Evolutionary conservation across 2,113 vertebrate species (phyloP), one percentile per base, ranked within the genome.

Genomic region (Eleginops maclovinus): DNA sequence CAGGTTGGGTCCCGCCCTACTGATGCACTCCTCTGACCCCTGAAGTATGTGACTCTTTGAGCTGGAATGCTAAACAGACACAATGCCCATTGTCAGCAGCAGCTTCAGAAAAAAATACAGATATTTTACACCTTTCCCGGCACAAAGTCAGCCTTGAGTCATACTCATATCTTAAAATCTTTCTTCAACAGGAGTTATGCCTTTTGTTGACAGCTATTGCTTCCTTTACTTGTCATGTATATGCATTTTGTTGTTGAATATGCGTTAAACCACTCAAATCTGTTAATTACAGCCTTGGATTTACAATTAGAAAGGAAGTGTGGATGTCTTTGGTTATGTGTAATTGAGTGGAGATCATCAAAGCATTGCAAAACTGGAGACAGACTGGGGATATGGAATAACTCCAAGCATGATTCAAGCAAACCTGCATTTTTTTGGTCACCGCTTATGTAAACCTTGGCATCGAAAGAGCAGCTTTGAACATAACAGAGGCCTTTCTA

Each of bases 11-110:
- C 91, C 87, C 91, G 85, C 90, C 91, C 88, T 68, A 4, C 69
- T 60, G 17, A 56, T 82, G 71, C 17, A 3, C 77, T 72, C 58
- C 13, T 40, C 77, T 87, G 84, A 91, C 86, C 83, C 85, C 47
- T 77, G 24, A 21, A 89, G 87, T 90, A 92, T 89, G 85, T 92
- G 79, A 89, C 91, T 79, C 91, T 85, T 90, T 28, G 14, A 12
- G 26, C 21, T 79, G 87, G 86, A 94, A 92, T 88, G 75, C 61
- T 79, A 81, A 84, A 83, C 73, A 74, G 73, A 82, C 69, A 65
- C 84, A 76, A 75, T 73, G 56, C 22, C 74, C 80, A 82, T 82
- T 59, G 88, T 90, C 86, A 82, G 78, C 63, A 85, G 78, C 63
- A 85, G 73, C 79, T 72, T 28, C 9, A 8, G n/a, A 50, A 53